Evolutionary conservation across 37 sponge, comb jelly and placozoan species (phyloP).

Genomic region (Agelas oroides): DNA sequence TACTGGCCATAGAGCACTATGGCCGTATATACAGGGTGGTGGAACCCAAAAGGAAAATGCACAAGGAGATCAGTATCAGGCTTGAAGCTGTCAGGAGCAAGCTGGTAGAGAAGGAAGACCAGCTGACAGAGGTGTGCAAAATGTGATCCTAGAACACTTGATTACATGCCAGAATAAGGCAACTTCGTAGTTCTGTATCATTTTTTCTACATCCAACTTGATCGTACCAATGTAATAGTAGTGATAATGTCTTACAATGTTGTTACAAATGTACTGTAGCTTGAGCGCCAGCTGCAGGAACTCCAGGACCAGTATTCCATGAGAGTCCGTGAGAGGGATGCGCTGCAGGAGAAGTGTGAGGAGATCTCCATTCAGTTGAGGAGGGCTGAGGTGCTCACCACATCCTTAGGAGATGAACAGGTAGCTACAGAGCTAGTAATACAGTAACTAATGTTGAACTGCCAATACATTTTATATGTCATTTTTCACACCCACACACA

Average conservation of each 20-base stretch:
- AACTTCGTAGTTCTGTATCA: too few relatives aligned
- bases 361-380: slow-evolving; percentile 14
- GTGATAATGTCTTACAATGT: too few relatives aligned
- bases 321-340: slow-evolving; percentile 11
- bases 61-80: background rate
- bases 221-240: too few relatives aligned
- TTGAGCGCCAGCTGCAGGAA: background rate
- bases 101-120: slow-evolving; percentile 26
- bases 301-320: background rate
- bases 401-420: slow-evolving; percentile 41
- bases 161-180: too few relatives aligned
- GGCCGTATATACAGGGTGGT: slow-evolving; percentile 51
- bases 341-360: slow-evolving; percentile 24
- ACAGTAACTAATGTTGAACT: too few relatives aligned
- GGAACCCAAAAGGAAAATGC: slow-evolving; percentile 22
- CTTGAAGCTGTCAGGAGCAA: slow-evolving; percentile 4
- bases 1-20: slow-evolving; percentile 80
- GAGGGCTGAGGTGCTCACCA: slow-evolving; percentile 26
- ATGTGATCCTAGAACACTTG: background rate
- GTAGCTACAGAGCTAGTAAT: background rate
- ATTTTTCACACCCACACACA: too few relatives aligned
- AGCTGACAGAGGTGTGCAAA: slow-evolving; percentile 28
- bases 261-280: background rate
- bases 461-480: too few relatives aligned
- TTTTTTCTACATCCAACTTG: too few relatives aligned